These are phyloP conservation scores for Prietella phreatophila DNA, from an alignment of 2,113 vertebrate genomes.

Conservation along the genomic window DNA sequence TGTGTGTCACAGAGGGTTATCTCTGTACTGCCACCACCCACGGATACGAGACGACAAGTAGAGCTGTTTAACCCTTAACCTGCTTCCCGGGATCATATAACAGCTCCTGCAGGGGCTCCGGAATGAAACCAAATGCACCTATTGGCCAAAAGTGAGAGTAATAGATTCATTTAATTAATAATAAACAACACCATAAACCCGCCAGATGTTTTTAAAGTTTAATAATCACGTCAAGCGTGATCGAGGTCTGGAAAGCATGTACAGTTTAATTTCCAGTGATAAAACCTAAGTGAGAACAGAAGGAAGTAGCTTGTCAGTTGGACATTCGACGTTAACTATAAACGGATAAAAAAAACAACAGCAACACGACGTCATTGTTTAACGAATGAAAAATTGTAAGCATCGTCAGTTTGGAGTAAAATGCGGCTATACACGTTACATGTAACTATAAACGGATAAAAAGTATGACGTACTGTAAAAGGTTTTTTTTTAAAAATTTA, in stretches of 20 bases:
- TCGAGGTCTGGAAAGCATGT: too few species aligned
- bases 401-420: not conserved
- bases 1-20: slow-evolving; percentile 43
- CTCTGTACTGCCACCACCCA: slow-evolving; percentile 49
- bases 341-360: not conserved
- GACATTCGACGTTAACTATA: not conserved
- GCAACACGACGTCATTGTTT: too few species aligned
- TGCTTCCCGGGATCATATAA: slow-evolving; percentile 41
- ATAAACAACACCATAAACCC: not conserved
- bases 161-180: not conserved
- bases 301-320: not conserved
- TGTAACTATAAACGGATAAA: not conserved
- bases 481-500: not conserved
- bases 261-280: not conserved
- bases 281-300: not conserved
- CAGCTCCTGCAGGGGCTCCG: slow-evolving; percentile 20
- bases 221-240: not conserved
- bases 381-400: not conserved
- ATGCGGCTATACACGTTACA: not conserved
- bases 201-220: not conserved
- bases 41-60: slow-evolving; percentile 52
- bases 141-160: not conserved
- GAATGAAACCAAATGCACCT: not conserved
- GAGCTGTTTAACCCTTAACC: slow-evolving; percentile 62
- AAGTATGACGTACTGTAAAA: not conserved